Evolutionary conservation across 2,888 invertebrate genomes (phyloP), one percentile per base, ranked within the genome.

Genomic region (Tyria jacobaeae): DNA sequence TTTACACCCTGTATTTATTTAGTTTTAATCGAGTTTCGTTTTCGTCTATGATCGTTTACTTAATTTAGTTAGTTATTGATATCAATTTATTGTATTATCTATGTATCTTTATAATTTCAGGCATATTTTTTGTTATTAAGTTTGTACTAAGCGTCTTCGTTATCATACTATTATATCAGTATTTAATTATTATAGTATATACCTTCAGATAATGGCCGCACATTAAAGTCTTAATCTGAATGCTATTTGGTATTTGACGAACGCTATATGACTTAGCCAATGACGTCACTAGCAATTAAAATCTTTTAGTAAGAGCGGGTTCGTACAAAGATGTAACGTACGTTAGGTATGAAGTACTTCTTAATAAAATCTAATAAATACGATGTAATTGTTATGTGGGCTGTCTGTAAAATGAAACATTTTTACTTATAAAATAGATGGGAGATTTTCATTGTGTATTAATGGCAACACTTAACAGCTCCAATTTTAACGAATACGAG

Each of bases 1-100:
- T 88, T 88, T 86, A 86, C 89, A 87, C 86, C 87, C 80, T 87
- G 86, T 90, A 90, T 90, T 86, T 87, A 84, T 82, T 78, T 83
- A 80, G 79, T 73, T 80, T 76, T 72, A 82, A 72, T 76, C 75
- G 78, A 82, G 76, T 76, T 82, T 76, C 78, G 79, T 80, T 82
- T 79, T 81, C 73, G 68, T 75, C 76, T 76, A 78, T 75, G 71
- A 76, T 75, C 76, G 73, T 79, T 75, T 83, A 84, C 82, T 82
- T 86, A 84, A 84, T 82, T 79, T 80, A 78, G 79, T 82, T 80
- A 84, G 76, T 78, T 80, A 68, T 56, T 48, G 34, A 44, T 68
- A 74, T 62, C 57, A 63, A 70, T 71, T 62, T 61, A 68, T 67
- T 70, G 47, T 73, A 68, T 70, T 61, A 68, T 67, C 57, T 70